Base-by-base conservation (phyloP, 2,888 invertebrate genomes). In the Hypsopygia costalis region DNA sequence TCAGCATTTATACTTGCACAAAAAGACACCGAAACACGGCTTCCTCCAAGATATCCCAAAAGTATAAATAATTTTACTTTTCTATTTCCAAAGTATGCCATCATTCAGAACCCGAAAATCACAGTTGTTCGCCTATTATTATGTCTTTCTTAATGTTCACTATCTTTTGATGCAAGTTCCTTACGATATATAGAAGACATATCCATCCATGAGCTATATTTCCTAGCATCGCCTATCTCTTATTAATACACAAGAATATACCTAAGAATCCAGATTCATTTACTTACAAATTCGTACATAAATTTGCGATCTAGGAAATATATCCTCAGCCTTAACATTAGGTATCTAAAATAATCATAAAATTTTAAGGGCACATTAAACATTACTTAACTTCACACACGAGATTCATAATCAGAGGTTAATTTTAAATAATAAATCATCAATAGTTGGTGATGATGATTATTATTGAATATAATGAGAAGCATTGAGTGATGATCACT, bases 331-430 rank as follows among this genome's bases (percentile, higher is more conserved):
- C 36, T 43, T 47, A 49, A 28, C 41, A 31, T 39, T 44, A 44
- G 7, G 37, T 51, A 49, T 52, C 43, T 55, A 57, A 61, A 55
- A 55, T 57, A 57, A 62, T 55, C 41, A 52, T 55, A 51, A 49
- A 36, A 41, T 49, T 45, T 52, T 52, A 56, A 61, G 57, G 62
- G 53, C 55, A 58, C 55, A 53, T 55, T 58, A 49, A 57, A 51
- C 47, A 40, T 51, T 46, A 54, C 38, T 46, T 44, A 34, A 46
- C 54, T 59, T 49, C 49, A 66, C 58, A 57, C 46, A 59, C 58
- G 68, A 70, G 69, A 69, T 69, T 69, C 67, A 55, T 55, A 49
- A 42, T 49, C 36, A 43, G 52, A 63, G 56, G 57, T 55, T 53
- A 55, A 53, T 50, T 52, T 55, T 51, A 49, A 61, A 59, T 33